Conservation (phyloP, 2,797 vertebrate species). For the Sebastes kiyomatsui region DNA sequence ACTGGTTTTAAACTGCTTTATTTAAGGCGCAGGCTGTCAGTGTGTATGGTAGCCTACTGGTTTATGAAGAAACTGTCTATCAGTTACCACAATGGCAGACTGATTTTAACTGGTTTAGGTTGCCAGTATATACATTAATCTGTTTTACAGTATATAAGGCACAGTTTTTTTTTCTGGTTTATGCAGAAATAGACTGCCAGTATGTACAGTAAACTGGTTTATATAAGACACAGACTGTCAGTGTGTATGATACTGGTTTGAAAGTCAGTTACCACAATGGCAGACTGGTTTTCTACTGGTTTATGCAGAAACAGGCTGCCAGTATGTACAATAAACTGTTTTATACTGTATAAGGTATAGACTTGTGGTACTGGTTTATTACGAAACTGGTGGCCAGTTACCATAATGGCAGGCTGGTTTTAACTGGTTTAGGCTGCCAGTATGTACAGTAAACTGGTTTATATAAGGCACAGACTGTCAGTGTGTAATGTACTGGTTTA, state of each 20-base stretch:
- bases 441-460: neutral
- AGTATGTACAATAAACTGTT: neutral
- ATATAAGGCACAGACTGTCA: no score
- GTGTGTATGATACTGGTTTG: neutral
- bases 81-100: neutral
- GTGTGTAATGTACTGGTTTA: neutral
- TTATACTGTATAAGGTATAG: neutral
- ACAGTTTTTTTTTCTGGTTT: no score
- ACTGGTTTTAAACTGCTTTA: neutral
- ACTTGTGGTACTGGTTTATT: neutral
- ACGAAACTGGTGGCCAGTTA: neutral
- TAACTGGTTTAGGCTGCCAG: neutral
- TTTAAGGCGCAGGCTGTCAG: no score
- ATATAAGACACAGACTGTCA: neutral
- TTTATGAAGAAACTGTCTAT: neutral
- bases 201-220: neutral
- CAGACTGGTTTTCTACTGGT: neutral
- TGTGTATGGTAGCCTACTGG: neutral
- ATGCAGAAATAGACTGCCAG: no score
- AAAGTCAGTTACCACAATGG: no score
- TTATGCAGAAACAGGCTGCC: neutral
- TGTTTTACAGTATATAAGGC: neutral
- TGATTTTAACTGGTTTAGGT: neutral
- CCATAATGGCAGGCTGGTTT: neutral
- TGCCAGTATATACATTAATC: no score